Percentiles rank a stretch among this genome's conserved stretches.
These are phyloP conservation scores for Cyaniris semiargus DNA, from an alignment of 2,888 invertebrate species.

Conservation along the genomic window DNA sequence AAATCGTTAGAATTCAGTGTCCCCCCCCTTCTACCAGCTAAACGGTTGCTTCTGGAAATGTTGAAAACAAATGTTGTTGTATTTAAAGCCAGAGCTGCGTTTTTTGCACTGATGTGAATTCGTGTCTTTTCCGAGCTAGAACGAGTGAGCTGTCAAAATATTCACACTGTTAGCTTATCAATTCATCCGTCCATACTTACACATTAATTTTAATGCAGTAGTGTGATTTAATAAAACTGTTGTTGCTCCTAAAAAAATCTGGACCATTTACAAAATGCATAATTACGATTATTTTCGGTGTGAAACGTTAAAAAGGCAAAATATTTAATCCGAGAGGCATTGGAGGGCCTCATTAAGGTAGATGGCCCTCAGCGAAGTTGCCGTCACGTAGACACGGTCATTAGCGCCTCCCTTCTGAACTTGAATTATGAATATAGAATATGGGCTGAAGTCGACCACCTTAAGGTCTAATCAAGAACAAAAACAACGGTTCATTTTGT, in stretches of 20 bases:
- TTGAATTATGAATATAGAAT: slow-evolving; percentile 45
- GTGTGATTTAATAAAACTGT: not conserved
- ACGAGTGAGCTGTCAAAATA: no score
- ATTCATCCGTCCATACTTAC: not conserved
- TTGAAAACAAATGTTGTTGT: no score
- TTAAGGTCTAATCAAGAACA: slow-evolving; percentile 9
- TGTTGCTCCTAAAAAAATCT: not conserved
- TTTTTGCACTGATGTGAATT: not conserved
- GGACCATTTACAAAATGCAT: slow-evolving; percentile 28
- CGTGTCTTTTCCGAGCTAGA: not conserved
- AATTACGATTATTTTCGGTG: slow-evolving; percentile 43
- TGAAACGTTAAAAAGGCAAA: slow-evolving; percentile 59
- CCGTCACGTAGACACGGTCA: slow-evolving; percentile 48
- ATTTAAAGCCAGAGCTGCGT: not conserved
- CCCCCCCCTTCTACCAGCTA: no score
- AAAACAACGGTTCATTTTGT: not conserved
- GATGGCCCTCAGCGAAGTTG: slow-evolving; percentile 55
- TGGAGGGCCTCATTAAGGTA: slow-evolving; percentile 68
- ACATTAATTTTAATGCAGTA: not conserved
- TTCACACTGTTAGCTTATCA: no score
- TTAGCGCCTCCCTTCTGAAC: slow-evolving; percentile 44
- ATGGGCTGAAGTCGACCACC: not conserved
- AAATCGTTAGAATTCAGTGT: no score
- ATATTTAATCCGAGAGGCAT: slow-evolving; percentile 60
- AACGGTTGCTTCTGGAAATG: no score